phyloP scores from a whole-genome alignment of 2,797 vertebrate species.

The Harpagifer antarcticus region DNA sequence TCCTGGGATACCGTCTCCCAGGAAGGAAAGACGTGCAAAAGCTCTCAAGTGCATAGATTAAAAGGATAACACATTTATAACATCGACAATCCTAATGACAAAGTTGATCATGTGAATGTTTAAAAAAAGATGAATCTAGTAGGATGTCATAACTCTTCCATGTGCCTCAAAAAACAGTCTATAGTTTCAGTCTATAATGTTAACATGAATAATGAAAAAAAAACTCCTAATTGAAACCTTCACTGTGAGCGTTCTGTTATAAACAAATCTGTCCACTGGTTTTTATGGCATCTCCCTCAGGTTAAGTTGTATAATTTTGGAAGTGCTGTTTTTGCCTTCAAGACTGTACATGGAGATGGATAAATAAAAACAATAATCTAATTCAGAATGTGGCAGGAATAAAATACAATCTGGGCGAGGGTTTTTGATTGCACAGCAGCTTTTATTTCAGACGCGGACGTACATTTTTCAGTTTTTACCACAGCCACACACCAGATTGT shows the following conservation, averaged over 20 bases:
- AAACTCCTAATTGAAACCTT: constrained; percentile 11
- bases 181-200: constrained; percentile 1
- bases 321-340: constrained; percentile 15
- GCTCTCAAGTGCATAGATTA: too few species aligned
- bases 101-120: too few species aligned
- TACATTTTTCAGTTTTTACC: constrained; percentile 46
- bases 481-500: constrained; percentile 48
- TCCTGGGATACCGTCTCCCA: too few species aligned
- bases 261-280: constrained; percentile 46
- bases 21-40: too few species aligned
- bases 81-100: too few species aligned
- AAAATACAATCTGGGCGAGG: constrained; percentile 34
- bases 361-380: constrained; percentile 42
- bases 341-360: background rate
- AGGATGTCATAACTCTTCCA: too few species aligned
- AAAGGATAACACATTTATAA: too few species aligned
- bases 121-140: too few species aligned
- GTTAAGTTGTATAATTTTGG: constrained; percentile 41
- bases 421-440: constrained; percentile 5
- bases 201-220: constrained; percentile 11
- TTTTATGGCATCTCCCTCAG: constrained; percentile 29
- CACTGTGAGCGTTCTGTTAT: constrained; percentile 2
- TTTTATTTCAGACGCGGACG: constrained; percentile 26
- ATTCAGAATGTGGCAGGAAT: constrained; percentile 35
- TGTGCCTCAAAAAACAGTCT: too few species aligned